A percentile compares a stretch with the other conserved stretches of the same genome.
Conservation (phyloP, 2,113 vertebrate species). For the Hypocryptadius cinnamomeus region DNA sequence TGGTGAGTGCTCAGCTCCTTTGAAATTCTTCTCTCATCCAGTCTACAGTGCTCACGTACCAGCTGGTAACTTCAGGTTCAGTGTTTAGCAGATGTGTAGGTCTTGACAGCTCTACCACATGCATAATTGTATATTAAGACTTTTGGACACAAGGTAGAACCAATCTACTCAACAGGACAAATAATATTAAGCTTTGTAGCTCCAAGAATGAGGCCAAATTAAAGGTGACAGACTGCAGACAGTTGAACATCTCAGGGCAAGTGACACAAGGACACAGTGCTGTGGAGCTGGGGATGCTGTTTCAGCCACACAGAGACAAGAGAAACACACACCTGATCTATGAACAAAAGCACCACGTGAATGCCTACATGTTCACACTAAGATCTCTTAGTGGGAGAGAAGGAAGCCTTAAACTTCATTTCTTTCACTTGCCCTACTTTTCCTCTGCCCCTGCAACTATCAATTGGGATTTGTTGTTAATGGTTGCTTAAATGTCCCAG, state of each 20-base stretch:
- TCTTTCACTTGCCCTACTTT: neutral
- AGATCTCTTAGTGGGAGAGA: neutral
- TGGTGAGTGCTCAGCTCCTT: neutral
- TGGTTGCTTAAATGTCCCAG: neutral
- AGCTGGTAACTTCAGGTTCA: neutral
- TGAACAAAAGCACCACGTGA: neutral
- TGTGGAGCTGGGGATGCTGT: neutral
- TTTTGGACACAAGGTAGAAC: neutral
- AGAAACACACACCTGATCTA: neutral
- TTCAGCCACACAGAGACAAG: neutral
- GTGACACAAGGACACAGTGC: neutral
- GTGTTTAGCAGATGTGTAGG: neutral
- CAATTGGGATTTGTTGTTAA: neutral
- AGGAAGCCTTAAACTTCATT: neutral
- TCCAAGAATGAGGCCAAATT: neutral
- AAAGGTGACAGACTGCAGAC: neutral
- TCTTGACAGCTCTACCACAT: neutral
- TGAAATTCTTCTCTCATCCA: neutral
- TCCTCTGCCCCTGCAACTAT: neutral
- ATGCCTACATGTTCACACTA: neutral
- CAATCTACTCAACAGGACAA: fast-evolving
- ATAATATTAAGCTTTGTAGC: neutral
- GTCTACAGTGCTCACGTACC: neutral
- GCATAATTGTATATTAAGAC: neutral
- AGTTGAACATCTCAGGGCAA: neutral